phyloP scores from a whole-genome alignment of 2,797 vertebrate species.

The Lophius americanus region DNA sequence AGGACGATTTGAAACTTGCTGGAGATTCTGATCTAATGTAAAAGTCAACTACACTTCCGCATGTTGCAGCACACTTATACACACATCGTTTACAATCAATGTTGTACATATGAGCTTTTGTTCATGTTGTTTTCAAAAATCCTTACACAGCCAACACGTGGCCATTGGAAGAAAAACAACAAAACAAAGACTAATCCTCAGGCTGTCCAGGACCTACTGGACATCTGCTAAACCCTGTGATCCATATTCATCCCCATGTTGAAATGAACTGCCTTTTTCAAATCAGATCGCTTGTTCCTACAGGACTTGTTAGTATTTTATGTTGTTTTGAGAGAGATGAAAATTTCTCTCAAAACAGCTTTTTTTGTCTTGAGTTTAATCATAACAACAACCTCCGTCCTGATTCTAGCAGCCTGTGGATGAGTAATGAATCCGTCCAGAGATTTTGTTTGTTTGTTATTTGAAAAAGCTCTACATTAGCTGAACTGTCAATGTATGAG shows the following conservation, averaged over 20 bases:
- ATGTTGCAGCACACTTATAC: not conserved
- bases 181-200: constrained; percentile 68
- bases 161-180: constrained; percentile 16
- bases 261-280: constrained; percentile 44
- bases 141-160: constrained; percentile 39
- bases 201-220: constrained; percentile 42
- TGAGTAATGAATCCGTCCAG: constrained; percentile 38
- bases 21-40: not conserved
- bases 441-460: not conserved
- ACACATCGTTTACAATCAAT: constrained; percentile 8
- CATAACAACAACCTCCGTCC: constrained; percentile 25
- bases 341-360: constrained; percentile 5
- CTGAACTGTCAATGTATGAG: constrained; percentile 16
- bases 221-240: constrained; percentile 71
- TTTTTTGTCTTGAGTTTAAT: constrained; percentile 23
- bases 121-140: constrained; percentile 48
- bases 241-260: constrained; percentile 58
- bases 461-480: constrained; percentile 18
- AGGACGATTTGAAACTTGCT: not conserved
- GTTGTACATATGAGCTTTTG: constrained; percentile 26
- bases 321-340: constrained; percentile 9
- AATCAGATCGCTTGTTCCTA: constrained; percentile 5
- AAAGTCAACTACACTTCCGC: not conserved
- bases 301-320: not conserved
- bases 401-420: constrained; percentile 20